A percentile compares a stretch with the other conserved stretches of the same genome.
phyloP scores from a whole-genome alignment of 2,888 invertebrate species.

The Lasioglossum villosulum region DNA sequence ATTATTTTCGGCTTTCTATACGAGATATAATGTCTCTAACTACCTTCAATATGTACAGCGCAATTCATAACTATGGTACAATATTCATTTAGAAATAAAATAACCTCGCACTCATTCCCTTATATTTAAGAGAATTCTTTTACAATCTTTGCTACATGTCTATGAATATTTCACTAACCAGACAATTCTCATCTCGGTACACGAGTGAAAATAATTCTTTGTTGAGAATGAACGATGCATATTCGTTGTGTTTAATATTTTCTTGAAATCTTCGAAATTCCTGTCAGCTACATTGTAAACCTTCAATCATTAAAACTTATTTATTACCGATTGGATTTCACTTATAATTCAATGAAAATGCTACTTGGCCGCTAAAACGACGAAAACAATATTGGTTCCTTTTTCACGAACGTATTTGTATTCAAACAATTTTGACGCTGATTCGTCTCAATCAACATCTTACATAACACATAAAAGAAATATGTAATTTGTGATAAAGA shows the following conservation, averaged over 20 bases:
- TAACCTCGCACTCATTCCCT: slow-evolving; percentile 48
- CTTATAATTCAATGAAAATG: slow-evolving; percentile 5
- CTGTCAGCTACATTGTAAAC: slow-evolving; percentile 45
- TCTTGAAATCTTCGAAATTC: slow-evolving; percentile 12
- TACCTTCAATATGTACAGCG: slow-evolving; percentile 4
- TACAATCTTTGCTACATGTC: slow-evolving; percentile 41
- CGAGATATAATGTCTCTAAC: slow-evolving; percentile 22
- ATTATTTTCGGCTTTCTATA: slow-evolving; percentile 54
- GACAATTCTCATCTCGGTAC: slow-evolving; percentile 22
- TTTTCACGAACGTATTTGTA: slow-evolving; percentile 38
- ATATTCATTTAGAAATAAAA: slow-evolving; percentile 33
- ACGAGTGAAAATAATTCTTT: slow-evolving; percentile 5
- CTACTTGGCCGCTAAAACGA: slow-evolving; percentile 7
- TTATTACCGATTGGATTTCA: slow-evolving; percentile 6
- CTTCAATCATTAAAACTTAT: slow-evolving; percentile 26
- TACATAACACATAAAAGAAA: slow-evolving; percentile 71
- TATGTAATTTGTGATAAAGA: slow-evolving; percentile 39
- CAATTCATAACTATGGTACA: slow-evolving; percentile 12
- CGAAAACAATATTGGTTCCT: slow-evolving; percentile 5
- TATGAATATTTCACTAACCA: slow-evolving; percentile 40
- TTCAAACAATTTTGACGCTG: slow-evolving; percentile 60
- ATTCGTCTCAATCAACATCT: slow-evolving; percentile 68
- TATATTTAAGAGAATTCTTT: slow-evolving; percentile 35
- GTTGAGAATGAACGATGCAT: neutral
- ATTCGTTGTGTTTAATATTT: slow-evolving; percentile 1